These are phyloP conservation scores for Zaprionus obscuricornis DNA, from an alignment of 2,888 invertebrate genomes.

Conservation along the genomic window DNA sequence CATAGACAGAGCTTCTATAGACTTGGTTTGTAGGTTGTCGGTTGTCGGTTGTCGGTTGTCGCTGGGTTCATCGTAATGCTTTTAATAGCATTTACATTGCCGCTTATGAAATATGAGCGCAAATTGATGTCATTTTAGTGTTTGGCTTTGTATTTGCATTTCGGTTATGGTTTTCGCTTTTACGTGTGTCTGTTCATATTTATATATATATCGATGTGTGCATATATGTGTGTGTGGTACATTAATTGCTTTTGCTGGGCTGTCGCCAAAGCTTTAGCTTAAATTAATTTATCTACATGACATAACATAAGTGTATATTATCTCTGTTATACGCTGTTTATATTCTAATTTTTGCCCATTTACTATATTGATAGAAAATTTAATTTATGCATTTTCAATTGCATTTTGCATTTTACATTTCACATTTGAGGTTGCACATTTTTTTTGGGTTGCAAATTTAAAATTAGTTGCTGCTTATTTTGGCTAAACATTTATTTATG, in stretches of 20 bases:
- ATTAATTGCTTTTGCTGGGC: conserved; percentile 52
- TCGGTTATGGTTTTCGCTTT: conserved; percentile 16
- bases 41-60: conserved; percentile 34
- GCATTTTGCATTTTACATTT: conserved; percentile 42
- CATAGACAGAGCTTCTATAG: no score
- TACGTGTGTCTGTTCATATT: background rate
- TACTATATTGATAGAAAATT: conserved; percentile 40
- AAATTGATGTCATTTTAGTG: conserved; percentile 58
- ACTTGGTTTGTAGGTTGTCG: background rate
- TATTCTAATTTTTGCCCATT: conserved; percentile 18
- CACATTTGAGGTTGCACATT: conserved; percentile 38
- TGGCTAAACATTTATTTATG: conserved; percentile 49
- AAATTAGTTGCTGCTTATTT: no score
- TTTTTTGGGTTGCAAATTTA: background rate
- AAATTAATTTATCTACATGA: conserved; percentile 48
- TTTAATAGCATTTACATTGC: conserved; percentile 56
- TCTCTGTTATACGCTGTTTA: background rate
- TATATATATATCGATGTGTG: conserved; percentile 4
- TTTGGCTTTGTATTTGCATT: conserved; percentile 48
- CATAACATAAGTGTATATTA: background rate
- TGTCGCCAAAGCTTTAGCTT: conserved; percentile 46
- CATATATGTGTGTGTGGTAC: conserved; percentile 7
- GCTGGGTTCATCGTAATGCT: conserved; percentile 52
- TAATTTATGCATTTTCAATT: conserved; percentile 58
- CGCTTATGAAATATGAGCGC: conserved; percentile 56